Base-by-base conservation (phyloP, 2,888 invertebrate species). In the Alsophila aescularia region DNA sequence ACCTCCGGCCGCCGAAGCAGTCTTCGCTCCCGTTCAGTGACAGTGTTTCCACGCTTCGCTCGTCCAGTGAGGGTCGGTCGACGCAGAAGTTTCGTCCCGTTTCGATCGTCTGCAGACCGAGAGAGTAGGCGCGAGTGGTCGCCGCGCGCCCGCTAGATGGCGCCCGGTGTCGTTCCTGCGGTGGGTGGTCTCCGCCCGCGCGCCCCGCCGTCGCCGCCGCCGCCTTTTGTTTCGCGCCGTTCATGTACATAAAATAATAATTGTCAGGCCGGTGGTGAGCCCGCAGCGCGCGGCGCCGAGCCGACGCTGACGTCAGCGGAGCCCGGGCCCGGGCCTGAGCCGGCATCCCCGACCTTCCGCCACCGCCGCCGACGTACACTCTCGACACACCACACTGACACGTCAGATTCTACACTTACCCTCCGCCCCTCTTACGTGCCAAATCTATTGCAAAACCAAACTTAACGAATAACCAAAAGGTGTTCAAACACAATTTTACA, bases 131-230 rank as follows among this genome's bases (percentile, higher is more conserved):
- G 78, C 81, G 79, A 81, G 86, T 83, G 89, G 83, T 86, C 88
- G 86, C 89, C 79, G 75, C 87, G 88, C 88, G 81, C 75, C 71
- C 89, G 80, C 82, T 90, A 91, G 90, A 90, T 90, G 90, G 90
- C 90, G 90, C 86, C 81, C 79, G 79, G 69, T 70, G 83, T 86
- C 89, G 87, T 81, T 90, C 92, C 93, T 93, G 92, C 90, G 89
- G 88, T 85, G 85, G 87, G 85, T 74, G 75, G 85, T 81, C 74
- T 81, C 85, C 85, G 82, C 87, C 89, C 87, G 85, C 87, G 82
- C 89, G 73, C 87, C 85, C 87, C 86, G 79, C 85, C 70, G 77
- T 78, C 74, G 71, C 75, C 72, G 81, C 73, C 80, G 77, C 81
- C 79, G 83, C 82, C 86, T 89, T 88, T 90, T 89, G 86, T 87